Evolutionary conservation across 2,888 invertebrate species (phyloP).

Genomic region (Ormyrus rosae): DNA sequence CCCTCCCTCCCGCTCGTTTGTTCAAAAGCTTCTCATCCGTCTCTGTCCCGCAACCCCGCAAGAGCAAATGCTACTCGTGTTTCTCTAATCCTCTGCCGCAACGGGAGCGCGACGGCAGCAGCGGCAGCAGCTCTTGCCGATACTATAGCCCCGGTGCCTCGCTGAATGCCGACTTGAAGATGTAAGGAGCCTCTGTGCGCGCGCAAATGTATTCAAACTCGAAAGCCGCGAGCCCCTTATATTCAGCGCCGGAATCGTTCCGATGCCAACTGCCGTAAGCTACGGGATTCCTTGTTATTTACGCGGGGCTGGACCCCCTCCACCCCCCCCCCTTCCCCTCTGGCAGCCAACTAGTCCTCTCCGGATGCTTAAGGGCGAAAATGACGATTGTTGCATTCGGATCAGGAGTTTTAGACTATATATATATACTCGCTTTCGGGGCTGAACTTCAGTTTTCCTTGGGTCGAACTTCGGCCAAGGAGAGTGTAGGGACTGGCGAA

Average conservation of each 20-base stretch:
- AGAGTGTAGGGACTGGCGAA: not conserved
- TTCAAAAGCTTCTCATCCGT: not conserved
- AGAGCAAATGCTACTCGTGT: not conserved
- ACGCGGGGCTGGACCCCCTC: too few relatives aligned
- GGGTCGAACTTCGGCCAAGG: not conserved
- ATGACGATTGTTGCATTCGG: conserved; percentile 15
- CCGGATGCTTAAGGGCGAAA: not conserved
- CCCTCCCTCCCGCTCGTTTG: not conserved
- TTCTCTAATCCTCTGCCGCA: conserved; percentile 13
- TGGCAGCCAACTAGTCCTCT: too few relatives aligned
- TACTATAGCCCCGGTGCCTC: too few relatives aligned
- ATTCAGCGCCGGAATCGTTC: too few relatives aligned
- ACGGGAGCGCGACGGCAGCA: not conserved
- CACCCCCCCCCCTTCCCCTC: too few relatives aligned
- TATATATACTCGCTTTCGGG: not conserved
- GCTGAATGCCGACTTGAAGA: too few relatives aligned
- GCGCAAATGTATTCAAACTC: too few relatives aligned
- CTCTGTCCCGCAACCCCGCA: not conserved
- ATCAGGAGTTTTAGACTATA: not conserved
- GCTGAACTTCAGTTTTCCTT: not conserved
- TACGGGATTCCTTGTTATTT: too few relatives aligned
- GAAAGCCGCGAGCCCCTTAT: too few relatives aligned
- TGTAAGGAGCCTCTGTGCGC: too few relatives aligned
- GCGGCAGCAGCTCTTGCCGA: not conserved
- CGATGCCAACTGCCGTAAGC: too few relatives aligned